Evolutionary conservation across 2,888 invertebrate species (phyloP).

Genomic region (Phanerotoma sp.): DNA sequence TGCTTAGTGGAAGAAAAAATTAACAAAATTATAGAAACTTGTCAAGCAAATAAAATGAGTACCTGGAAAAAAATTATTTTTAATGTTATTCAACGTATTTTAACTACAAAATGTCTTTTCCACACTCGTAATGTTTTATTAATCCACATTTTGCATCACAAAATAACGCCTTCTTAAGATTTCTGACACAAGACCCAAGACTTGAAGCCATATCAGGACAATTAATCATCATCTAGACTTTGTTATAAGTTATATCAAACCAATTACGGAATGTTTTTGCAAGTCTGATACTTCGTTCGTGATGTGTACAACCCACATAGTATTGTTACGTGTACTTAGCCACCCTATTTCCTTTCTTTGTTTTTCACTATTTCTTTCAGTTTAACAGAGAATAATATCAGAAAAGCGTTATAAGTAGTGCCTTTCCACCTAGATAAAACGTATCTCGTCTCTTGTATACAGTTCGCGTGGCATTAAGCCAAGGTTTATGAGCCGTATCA

Average conservation of each 20-base stretch:
- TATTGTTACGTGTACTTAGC: slow-evolving; percentile 33
- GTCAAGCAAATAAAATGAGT: too few species aligned
- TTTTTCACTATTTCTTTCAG: slow-evolving; percentile 4
- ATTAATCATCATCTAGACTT: slow-evolving; percentile 45
- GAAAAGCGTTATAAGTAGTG: not conserved
- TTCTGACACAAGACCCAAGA: not conserved
- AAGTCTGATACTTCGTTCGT: slow-evolving; percentile 49
- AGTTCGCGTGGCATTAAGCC: slow-evolving; percentile 39
- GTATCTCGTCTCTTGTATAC: not conserved
- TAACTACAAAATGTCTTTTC: too few species aligned
- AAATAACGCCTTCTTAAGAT: not conserved
- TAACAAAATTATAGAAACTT: too few species aligned
- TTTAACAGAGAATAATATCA: slow-evolving; percentile 1
- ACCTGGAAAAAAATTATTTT: too few species aligned
- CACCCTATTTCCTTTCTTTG: slow-evolving; percentile 23
- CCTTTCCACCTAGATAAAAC: not conserved
- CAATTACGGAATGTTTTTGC: slow-evolving; percentile 49
- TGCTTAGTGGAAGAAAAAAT: too few species aligned
- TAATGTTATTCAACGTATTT: too few species aligned
- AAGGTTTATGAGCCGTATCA: slow-evolving; percentile 42
- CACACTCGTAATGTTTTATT: too few species aligned
- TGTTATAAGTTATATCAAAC: slow-evolving; percentile 36
- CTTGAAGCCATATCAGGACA: slow-evolving; percentile 34
- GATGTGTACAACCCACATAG: slow-evolving; percentile 25
- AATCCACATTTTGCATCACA: too few species aligned